These are phyloP conservation scores for Caenorhabditis wallacei DNA, from an alignment of 2,888 invertebrate genomes.

Conservation along the genomic window DNA sequence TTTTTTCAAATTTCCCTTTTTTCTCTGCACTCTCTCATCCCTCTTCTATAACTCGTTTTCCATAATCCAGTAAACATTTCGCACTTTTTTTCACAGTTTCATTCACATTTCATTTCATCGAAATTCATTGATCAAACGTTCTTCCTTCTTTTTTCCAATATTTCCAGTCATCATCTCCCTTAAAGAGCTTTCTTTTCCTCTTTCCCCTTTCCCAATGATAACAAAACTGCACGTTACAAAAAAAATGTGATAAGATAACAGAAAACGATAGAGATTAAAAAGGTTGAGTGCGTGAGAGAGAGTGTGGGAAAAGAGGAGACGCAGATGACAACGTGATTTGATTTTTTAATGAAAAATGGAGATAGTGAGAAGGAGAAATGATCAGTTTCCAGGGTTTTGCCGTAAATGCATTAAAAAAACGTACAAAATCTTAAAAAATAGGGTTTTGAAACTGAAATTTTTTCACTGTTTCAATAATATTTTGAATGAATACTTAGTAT, in stretches of 20 bases:
- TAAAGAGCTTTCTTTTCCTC: neutral
- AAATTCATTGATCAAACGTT: neutral
- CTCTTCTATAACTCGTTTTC: neutral
- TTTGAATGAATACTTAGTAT: no score
- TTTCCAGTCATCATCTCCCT: neutral
- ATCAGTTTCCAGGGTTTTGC: conserved; percentile 2
- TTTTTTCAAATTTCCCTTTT: no score
- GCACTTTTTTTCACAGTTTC: neutral
- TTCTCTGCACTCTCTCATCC: no score
- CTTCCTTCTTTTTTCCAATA: neutral
- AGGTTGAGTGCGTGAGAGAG: neutral
- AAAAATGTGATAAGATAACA: conserved; percentile 9
- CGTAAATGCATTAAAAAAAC: no score
- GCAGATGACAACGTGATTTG: conserved; percentile 30
- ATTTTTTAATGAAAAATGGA: conserved; percentile 19
- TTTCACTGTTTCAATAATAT: no score
- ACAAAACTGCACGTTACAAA: neutral
- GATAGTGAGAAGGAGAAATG: neutral
- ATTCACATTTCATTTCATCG: neutral
- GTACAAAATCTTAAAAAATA: no score
- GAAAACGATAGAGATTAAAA: neutral
- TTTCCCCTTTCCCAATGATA: neutral
- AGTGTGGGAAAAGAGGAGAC: conserved; percentile 6
- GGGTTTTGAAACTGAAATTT: no score
- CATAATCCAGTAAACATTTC: neutral